phyloP scores from a whole-genome alignment of 2,113 vertebrate species.

The Vimba vimba region DNA sequence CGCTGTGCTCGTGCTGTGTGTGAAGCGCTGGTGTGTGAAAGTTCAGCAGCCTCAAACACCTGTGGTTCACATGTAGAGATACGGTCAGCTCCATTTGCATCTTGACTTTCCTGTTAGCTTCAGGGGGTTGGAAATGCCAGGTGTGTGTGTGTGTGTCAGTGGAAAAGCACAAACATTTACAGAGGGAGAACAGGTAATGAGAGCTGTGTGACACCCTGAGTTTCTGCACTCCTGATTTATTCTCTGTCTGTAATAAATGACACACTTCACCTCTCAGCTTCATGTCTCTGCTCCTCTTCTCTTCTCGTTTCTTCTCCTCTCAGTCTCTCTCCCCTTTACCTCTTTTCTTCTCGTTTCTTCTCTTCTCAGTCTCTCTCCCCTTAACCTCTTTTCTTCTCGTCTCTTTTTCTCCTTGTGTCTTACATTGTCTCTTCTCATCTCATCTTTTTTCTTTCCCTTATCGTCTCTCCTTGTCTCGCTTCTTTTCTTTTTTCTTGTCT shows the following conservation, averaged over 20 bases:
- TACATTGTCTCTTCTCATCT: neutral
- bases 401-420: neutral
- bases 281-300: slow-evolving; percentile 33
- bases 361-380: neutral
- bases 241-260: neutral
- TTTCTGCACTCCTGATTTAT: neutral
- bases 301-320: slow-evolving; percentile 46
- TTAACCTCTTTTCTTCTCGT: neutral
- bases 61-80: slow-evolving; percentile 6
- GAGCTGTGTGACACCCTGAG: slow-evolving; percentile 42
- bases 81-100: slow-evolving; percentile 34
- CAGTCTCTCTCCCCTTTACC: neutral
- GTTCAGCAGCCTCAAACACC: slow-evolving; percentile 2
- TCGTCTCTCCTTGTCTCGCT: neutral
- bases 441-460: too few relatives aligned
- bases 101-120: slow-evolving; percentile 44
- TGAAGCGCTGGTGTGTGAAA: neutral
- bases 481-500: neutral
- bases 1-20: neutral
- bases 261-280: neutral
- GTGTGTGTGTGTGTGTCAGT: slow-evolving; percentile 27
- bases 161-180: slow-evolving; percentile 44
- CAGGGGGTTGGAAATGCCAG: slow-evolving; percentile 52
- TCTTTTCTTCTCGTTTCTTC: slow-evolving; percentile 49
- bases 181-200: slow-evolving; percentile 31